Evolutionary conservation across 1,140 invertebrate species (phyloP), one percentile per base, ranked within the genome.

Genomic region (Melanaphis sacchari): DNA sequence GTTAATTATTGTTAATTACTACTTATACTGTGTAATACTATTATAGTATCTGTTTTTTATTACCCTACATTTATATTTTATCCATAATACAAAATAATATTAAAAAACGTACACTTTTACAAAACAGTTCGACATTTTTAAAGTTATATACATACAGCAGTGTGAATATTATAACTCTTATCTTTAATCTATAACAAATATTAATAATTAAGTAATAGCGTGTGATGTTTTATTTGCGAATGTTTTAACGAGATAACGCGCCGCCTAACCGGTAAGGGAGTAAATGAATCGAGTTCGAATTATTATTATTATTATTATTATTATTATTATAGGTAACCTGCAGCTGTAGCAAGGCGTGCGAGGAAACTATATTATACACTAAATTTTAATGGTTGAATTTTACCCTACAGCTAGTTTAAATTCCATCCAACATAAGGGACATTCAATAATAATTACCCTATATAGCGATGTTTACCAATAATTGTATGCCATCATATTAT

Each of bases 261-360:
- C 6, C 36, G 81, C 38, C 36, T 40, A 38, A 7, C 18, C 21
- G 36, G 38, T 84, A 84, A 40, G 38, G 36, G 38, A 40, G 36
- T 41, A 84, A 40, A 84, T 40, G 38, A 84, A 84, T 84, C 38
- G 82, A 41, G 82, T 84, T 84, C 40, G 82, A 84, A 84, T 84
- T 84, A 82, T 82, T 82, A 24, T 82, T 82, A 82, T 36, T 81
- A 81, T 81, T 81, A 81, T 82, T 82, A 82, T 82, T 82, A 76
- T 36, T 54, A 66, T 66, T 59, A 31, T 59, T 38, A 38, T 81
- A 81, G 18, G 36, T 38, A 38, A 40, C 36, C n/a, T 38, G 81
- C 36, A 24, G 38, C 81, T 38, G 36, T 38, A 82, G 36, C n/a
- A 5, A n/a, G 15, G 59, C 15, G 59, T 76, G 59, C 3, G 15